A percentile compares a stretch with the other conserved stretches of the same genome.
Conservation (phyloP, 2,888 invertebrate genomes). For the Hanleya hanleyi region DNA sequence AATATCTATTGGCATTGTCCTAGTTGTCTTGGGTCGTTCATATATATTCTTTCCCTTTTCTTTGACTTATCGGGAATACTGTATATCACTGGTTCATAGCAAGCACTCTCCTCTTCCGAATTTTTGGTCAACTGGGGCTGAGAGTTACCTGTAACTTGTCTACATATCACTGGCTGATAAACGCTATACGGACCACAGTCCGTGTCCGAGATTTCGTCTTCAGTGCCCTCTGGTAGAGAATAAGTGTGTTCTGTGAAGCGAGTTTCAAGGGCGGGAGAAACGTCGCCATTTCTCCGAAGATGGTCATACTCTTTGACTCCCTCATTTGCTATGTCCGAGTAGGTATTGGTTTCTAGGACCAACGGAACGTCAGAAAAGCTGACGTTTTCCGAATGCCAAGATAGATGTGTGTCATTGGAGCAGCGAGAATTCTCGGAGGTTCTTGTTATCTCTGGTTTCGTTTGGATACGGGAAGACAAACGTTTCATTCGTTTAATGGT, state of each 20-base stretch:
- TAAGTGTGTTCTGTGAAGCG: neutral
- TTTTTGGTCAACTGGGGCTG: neutral
- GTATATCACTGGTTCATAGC: neutral
- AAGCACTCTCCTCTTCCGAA: neutral
- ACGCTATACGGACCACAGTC: neutral
- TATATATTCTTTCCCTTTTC: neutral
- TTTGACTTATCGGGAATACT: neutral
- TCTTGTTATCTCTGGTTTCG: neutral
- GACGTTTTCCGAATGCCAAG: too few relatives aligned
- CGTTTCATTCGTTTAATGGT: neutral
- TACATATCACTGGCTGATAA: neutral
- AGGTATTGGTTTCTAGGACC: too few relatives aligned
- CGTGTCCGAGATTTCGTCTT: neutral
- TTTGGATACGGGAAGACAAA: neutral
- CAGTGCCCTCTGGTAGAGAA: neutral
- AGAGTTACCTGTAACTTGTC: neutral
- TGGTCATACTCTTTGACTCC: neutral
- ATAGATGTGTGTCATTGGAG: too few relatives aligned
- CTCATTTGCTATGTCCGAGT: too few relatives aligned
- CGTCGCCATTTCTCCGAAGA: neutral
- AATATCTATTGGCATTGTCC: too few relatives aligned
- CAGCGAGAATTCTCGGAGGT: neutral
- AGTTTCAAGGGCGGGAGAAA: neutral
- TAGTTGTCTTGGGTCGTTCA: too few relatives aligned
- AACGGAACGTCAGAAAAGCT: too few relatives aligned